Base-by-base conservation (phyloP, 1,140 invertebrate species). In the Samia ricini region DNA sequence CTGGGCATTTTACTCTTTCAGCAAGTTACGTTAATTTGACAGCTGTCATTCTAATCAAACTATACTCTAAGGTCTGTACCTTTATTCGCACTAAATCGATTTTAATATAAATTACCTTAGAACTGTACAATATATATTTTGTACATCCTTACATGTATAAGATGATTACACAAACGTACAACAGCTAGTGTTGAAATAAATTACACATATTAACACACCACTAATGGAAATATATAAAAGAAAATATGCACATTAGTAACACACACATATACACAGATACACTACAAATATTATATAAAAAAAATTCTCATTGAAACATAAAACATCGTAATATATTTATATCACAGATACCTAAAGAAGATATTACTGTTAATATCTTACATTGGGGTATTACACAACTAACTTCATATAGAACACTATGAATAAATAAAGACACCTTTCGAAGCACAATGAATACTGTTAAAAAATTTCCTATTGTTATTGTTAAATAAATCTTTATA, bases 271-370 rank as follows among this genome's bases (percentile, higher is more conserved):
- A 58, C 21, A 36, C 29, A 48, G 18, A 42, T 22, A 21, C 21
- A 20, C 26, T 24, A 29, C 55, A 56, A 24, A 56, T 29, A 56
- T 29, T 26, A 29, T 57, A 63, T 69, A 59, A 63, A 52, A 70
- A 63, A 52, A 70, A 63, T 54, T 65, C 50, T 64, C 60, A 71
- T 57, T 21, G 49, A 61, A 70, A 68, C 66, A 69, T 68, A 63
- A 69, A 64, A 61, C 70, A 80, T 81, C 76, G 76, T 71, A 82
- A 85, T 81, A 83, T 77, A 82, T 83, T 80, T 76, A 85, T 89
- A 89, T 89, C 86, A 89, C 86, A 89, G 86, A 84, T 84, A 81
- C 82, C 83, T 79, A 81, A 78, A 78, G 81, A 84, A 86, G 81
- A 81, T 74, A 76, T 74, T 71, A 76, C 63, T 64, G 63, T 62